These are phyloP conservation scores for Platyura marginata DNA, from an alignment of 1,140 invertebrate genomes.

Conservation along the genomic window DNA sequence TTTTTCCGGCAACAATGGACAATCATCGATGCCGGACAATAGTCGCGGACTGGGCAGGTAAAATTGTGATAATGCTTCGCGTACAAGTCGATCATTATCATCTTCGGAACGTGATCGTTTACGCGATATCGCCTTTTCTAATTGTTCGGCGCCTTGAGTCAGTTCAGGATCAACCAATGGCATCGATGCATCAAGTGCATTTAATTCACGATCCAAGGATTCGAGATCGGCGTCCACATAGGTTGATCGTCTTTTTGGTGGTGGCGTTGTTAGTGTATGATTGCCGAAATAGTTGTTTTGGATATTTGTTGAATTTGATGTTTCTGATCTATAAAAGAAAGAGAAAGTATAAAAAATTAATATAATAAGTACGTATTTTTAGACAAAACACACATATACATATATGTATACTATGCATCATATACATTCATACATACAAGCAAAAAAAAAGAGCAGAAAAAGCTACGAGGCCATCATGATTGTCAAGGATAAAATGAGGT, in stretches of 20 bases:
- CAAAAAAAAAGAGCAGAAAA: no score
- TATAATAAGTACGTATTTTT: no score
- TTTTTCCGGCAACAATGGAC: slow-evolving; percentile 12
- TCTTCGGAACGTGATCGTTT: slow-evolving; percentile 29
- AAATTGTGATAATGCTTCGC: slow-evolving; percentile 44
- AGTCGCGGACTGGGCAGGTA: slow-evolving; percentile 49
- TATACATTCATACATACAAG: no score
- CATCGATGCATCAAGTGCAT: slow-evolving; percentile 23
- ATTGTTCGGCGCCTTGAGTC: slow-evolving; percentile 21
- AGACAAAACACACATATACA: no score
- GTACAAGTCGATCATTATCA: slow-evolving; percentile 36
- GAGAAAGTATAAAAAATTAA: no score
- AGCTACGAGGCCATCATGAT: no score
- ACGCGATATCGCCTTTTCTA: slow-evolving; percentile 19
- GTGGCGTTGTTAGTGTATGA: not conserved
- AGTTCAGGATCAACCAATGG: slow-evolving; percentile 20
- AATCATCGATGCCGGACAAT: slow-evolving; percentile 44
- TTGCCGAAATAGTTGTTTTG: not conserved
- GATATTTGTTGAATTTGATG: not conserved
- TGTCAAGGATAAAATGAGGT: no score
- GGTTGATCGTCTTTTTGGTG: slow-evolving; percentile 1
- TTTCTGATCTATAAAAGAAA: not conserved
- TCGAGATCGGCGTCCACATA: slow-evolving; percentile 20
- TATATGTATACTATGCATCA: no score
- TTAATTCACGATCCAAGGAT: slow-evolving; percentile 21